phyloP scores from a whole-genome alignment of 2,797 vertebrate species.

The Oceanodroma leucorhoa region DNA sequence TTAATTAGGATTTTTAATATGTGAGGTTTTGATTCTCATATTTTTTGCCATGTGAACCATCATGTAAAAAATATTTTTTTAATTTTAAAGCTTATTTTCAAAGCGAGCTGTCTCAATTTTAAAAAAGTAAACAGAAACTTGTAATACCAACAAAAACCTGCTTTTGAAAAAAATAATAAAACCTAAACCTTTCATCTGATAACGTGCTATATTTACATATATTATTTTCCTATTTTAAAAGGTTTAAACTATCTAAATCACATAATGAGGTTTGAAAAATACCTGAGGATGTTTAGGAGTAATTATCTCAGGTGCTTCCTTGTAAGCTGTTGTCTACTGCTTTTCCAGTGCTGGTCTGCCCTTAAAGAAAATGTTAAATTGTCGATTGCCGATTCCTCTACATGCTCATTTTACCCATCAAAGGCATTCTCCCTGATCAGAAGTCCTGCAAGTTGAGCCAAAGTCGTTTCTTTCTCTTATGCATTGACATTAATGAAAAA shows the following conservation, averaged over 20 bases:
- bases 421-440: background rate
- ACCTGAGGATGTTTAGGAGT: conserved; percentile 9
- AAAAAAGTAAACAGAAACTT: background rate
- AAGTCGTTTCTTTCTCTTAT: background rate
- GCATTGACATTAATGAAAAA: background rate
- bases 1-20: background rate
- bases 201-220: background rate
- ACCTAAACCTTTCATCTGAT: conserved; percentile 9
- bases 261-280: conserved; percentile 15
- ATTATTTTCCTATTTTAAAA: background rate
- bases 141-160: background rate
- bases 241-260: background rate
- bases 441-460: background rate
- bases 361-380: background rate
- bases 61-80: background rate
- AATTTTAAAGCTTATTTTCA: background rate
- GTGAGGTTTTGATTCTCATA: background rate
- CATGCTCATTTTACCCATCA: background rate
- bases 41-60: background rate
- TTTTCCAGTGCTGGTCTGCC: background rate
- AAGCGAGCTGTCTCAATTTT: background rate
- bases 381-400: background rate
- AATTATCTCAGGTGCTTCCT: conserved; percentile 15
- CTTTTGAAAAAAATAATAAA: background rate
- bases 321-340: background rate